A percentile compares a stretch with the other conserved stretches of the same genome.
Evolutionary conservation across 1,140 invertebrate species (phyloP).

Genomic region (Latrodectus geometricus): DNA sequence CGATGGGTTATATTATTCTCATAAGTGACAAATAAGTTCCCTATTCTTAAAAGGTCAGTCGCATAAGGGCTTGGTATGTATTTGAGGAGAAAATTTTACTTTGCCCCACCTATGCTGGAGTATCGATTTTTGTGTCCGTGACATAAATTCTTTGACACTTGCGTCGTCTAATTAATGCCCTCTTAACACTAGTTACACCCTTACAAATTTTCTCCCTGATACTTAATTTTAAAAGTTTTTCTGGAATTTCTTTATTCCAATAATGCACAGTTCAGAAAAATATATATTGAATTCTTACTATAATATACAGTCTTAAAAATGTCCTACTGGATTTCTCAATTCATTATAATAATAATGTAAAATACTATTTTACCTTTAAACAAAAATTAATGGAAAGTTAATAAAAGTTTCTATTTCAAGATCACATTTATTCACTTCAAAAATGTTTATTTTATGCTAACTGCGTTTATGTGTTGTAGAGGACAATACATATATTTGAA

Average conservation of each 20-base stretch:
- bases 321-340: too few species aligned
- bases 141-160: conserved; percentile 47
- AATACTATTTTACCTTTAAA: too few species aligned
- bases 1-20: not conserved
- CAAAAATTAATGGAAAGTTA: too few species aligned
- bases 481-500: too few species aligned
- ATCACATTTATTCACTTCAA: too few species aligned
- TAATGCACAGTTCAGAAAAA: too few species aligned
- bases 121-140: conserved; percentile 32
- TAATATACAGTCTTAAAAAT: too few species aligned
- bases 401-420: too few species aligned
- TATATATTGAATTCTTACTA: too few species aligned
- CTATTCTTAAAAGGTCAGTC: conserved; percentile 25
- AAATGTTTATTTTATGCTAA: too few species aligned
- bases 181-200: not conserved
- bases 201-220: not conserved
- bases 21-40: conserved; percentile 19
- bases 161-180: conserved; percentile 32
- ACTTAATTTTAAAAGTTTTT: not conserved
- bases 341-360: too few species aligned
- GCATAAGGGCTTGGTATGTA: not conserved
- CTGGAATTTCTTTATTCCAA: not conserved
- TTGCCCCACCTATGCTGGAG: conserved; percentile 17
- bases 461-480: too few species aligned
- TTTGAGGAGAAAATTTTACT: conserved; percentile 14